These are phyloP conservation scores for Aphrophora alni DNA, from an alignment of 2,888 invertebrate genomes.

Conservation along the genomic window DNA sequence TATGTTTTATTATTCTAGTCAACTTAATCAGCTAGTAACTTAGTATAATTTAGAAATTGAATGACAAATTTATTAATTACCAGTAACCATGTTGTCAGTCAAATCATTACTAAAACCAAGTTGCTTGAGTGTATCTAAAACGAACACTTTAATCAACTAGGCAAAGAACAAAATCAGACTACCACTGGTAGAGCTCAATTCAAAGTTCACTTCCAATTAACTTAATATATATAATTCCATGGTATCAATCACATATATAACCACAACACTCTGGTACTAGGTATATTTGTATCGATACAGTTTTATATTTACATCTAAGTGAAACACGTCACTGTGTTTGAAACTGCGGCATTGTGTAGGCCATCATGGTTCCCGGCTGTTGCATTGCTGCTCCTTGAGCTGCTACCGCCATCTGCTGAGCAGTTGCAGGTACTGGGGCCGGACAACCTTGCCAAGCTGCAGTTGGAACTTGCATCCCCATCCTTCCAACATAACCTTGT, in stretches of 20 bases:
- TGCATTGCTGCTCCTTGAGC: constrained; percentile 60
- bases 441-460: constrained; percentile 61
- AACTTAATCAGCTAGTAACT: background rate
- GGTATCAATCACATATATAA: constrained; percentile 30
- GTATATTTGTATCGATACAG: constrained; percentile 37
- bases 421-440: constrained; percentile 52
- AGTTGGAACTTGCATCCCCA: constrained; percentile 61
- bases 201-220: background rate
- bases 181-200: constrained; percentile 4
- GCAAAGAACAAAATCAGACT: constrained; percentile 6
- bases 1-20: background rate
- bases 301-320: constrained; percentile 35
- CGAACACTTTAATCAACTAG: constrained; percentile 9
- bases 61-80: background rate
- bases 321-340: constrained; percentile 75
- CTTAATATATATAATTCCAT: constrained; percentile 3
- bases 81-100: background rate
- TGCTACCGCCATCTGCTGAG: constrained; percentile 69
- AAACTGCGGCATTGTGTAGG: constrained; percentile 79
- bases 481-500: constrained; percentile 57
- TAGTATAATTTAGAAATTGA: background rate
- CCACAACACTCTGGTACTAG: constrained; percentile 40
- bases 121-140: constrained; percentile 3
- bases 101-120: background rate
- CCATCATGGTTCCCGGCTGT: constrained; percentile 61